Evolutionary conservation across 2,113 vertebrate species (phyloP).

Genomic region (Grammomys surdaster): DNA sequence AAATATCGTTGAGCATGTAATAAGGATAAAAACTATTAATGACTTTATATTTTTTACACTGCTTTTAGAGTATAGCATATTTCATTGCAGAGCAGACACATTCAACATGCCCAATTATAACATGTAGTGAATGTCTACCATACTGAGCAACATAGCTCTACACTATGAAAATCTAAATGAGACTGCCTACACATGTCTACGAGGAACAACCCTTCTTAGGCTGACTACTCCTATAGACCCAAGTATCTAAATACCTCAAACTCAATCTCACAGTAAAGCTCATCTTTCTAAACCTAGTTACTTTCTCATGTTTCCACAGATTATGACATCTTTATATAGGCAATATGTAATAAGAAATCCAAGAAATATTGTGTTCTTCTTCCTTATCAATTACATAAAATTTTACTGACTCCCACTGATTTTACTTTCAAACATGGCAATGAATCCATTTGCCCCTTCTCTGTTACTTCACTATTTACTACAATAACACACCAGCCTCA

Average conservation of each 20-base stretch:
- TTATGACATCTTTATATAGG: background rate
- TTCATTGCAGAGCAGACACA: conserved; percentile 12
- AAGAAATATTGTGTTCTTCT: background rate
- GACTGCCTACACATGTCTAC: background rate
- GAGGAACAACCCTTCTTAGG: background rate
- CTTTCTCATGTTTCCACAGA: background rate
- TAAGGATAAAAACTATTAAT: conserved; percentile 20
- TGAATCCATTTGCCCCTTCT: background rate
- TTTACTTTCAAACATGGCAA: conserved; percentile 23
- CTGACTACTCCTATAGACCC: background rate
- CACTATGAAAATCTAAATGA: conserved; percentile 14
- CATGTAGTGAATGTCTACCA: background rate
- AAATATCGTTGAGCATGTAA: background rate
- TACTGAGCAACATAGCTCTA: background rate
- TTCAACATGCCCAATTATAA: background rate
- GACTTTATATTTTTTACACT: background rate
- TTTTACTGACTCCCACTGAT: background rate
- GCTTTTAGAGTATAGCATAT: background rate
- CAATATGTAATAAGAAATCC: background rate
- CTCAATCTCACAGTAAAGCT: background rate
- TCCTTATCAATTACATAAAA: background rate
- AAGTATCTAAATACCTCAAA: background rate
- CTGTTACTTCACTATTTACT: background rate
- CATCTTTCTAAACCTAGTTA: background rate
- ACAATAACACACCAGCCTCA: background rate